These are phyloP conservation scores for Thalassophryne amazonica DNA, from an alignment of 2,797 vertebrate genomes.

Conservation along the genomic window DNA sequence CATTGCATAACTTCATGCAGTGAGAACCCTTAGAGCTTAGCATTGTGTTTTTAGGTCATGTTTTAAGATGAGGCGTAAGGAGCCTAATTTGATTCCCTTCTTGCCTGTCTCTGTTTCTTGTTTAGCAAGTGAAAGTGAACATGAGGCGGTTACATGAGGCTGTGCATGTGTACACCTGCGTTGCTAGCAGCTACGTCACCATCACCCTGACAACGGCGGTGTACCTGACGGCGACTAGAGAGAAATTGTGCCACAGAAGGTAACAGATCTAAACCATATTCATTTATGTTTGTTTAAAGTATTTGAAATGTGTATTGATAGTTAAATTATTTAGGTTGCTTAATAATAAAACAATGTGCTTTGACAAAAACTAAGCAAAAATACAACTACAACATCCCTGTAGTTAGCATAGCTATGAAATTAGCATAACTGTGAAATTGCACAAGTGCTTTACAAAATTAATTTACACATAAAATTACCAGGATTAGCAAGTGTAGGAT, in stretches of 20 bases:
- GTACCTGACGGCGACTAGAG: constrained; percentile 30
- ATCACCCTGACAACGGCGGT: constrained; percentile 55
- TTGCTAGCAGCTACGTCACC: constrained; percentile 31
- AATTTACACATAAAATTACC: not conserved
- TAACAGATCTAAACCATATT: constrained; percentile 52
- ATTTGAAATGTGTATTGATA: not conserved
- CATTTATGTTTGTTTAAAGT: constrained; percentile 1
- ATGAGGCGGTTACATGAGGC: constrained; percentile 62
- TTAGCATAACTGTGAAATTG: too few species aligned
- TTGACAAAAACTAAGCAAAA: too few species aligned
- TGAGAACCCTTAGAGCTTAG: not conserved
- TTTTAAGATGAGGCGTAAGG: too few species aligned
- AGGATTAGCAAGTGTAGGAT: too few species aligned
- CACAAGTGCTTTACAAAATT: not conserved
- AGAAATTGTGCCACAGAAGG: constrained; percentile 42
- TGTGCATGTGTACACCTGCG: constrained; percentile 5
- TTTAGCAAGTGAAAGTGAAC: constrained; percentile 54
- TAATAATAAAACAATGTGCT: too few species aligned
- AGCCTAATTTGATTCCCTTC: constrained; percentile 20
- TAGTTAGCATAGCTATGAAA: too few species aligned
- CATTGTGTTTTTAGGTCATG: not conserved
- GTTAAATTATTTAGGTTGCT: not conserved
- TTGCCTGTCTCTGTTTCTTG: constrained; percentile 25
- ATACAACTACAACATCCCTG: too few species aligned
- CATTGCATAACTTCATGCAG: not conserved